Conservation (phyloP, 2,797 vertebrate genomes). For the Eupleurogrammus muticus region DNA sequence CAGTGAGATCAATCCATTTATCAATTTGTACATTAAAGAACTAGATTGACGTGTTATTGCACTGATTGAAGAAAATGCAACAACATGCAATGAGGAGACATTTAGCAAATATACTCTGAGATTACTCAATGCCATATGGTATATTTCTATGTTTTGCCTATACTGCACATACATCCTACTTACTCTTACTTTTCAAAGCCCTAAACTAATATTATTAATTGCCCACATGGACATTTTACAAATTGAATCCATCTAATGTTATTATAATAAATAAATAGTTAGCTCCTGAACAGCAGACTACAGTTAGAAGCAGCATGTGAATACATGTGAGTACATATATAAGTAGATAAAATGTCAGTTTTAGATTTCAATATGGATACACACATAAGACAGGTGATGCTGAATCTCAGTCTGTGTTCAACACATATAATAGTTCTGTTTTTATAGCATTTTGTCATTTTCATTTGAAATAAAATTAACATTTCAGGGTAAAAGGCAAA, state of each 20-base stretch:
- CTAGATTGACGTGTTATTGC: no score
- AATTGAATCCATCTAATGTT: not conserved
- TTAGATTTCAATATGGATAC: constrained; percentile 23
- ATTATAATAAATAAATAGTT: not conserved
- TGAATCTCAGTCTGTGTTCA: constrained; percentile 6
- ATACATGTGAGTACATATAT: not conserved
- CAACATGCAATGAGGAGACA: no score
- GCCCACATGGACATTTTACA: not conserved
- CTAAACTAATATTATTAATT: not conserved
- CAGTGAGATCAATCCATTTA: no score
- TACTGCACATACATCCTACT: not conserved
- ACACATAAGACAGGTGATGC: constrained; percentile 18
- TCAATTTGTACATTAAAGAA: not conserved
- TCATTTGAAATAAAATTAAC: not conserved
- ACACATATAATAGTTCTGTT: not conserved
- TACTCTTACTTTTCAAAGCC: not conserved
- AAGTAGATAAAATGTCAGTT: constrained; percentile 23
- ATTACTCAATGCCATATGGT: not conserved
- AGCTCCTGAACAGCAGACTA: not conserved
- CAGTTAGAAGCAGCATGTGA: constrained; percentile 12
- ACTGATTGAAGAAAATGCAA: no score
- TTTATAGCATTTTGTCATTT: constrained; percentile 5
- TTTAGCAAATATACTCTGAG: not conserved
- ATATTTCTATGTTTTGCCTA: not conserved
- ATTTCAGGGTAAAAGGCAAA: not conserved